Conservation (phyloP, 2,888 invertebrate species). For the Hyppa rectilinea region DNA sequence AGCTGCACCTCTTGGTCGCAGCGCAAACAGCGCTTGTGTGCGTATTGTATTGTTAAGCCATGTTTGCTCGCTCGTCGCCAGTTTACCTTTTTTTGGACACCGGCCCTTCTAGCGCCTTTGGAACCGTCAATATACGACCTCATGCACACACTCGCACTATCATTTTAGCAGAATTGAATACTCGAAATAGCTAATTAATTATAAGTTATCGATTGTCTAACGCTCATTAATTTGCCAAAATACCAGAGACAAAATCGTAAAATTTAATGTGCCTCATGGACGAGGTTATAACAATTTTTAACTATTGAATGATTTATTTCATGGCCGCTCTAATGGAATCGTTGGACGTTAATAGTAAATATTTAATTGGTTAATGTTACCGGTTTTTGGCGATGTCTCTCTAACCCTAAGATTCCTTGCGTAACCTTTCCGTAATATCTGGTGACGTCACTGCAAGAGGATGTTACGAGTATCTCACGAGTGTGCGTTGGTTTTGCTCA, state of each 20-base stretch:
- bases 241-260: constrained; percentile 77
- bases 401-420: constrained; percentile 62
- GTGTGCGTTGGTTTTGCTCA: not conserved
- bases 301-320: constrained; percentile 80
- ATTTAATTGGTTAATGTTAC: constrained; percentile 77
- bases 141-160: constrained; percentile 51
- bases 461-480: constrained; percentile 9
- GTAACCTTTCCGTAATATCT: constrained; percentile 49
- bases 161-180: constrained; percentile 47
- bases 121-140: constrained; percentile 48
- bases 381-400: constrained; percentile 72
- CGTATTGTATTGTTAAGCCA: constrained; percentile 63
- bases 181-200: constrained; percentile 62
- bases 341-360: constrained; percentile 74
- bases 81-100: constrained; percentile 72
- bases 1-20: constrained; percentile 58
- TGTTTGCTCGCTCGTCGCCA: constrained; percentile 73
- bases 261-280: constrained; percentile 77
- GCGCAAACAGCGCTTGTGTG: constrained; percentile 63
- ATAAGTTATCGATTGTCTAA: constrained; percentile 71
- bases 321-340: constrained; percentile 76
- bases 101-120: constrained; percentile 66
- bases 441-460: constrained; percentile 47
- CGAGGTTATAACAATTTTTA: constrained; percentile 77
- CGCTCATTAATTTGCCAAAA: constrained; percentile 78